phyloP scores from a whole-genome alignment of 2,888 invertebrate genomes.

The Exocentrus adspersus region DNA sequence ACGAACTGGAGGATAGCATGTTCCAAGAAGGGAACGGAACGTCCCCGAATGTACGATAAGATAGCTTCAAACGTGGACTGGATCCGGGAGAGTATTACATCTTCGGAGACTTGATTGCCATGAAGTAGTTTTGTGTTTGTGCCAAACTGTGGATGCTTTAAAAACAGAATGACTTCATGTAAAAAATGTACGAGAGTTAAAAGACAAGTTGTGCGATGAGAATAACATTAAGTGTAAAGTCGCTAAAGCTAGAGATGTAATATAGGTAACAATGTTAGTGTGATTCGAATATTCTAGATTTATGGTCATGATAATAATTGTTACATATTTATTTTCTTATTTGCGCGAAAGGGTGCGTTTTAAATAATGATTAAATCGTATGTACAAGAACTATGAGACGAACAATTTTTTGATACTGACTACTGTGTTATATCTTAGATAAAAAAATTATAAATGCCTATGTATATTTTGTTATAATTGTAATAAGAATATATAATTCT shows the following conservation, averaged over 20 bases:
- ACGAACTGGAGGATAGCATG: conserved; percentile 90
- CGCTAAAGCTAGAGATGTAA: too few relatives aligned
- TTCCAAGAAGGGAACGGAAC: conserved; percentile 77
- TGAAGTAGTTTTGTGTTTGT: not conserved
- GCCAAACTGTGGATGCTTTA: conserved; percentile 5
- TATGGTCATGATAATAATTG: not conserved
- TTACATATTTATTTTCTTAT: not conserved
- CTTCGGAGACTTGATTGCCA: not conserved
- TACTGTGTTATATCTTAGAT: not conserved
- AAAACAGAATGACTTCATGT: not conserved
- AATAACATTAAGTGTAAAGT: too few relatives aligned
- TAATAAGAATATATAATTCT: not conserved
- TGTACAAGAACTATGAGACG: not conserved
- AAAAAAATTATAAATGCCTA: too few relatives aligned
- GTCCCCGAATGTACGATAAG: conserved; percentile 85
- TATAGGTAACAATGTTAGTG: not conserved
- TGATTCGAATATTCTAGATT: not conserved
- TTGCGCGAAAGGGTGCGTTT: not conserved
- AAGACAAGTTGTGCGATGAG: too few relatives aligned
- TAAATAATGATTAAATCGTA: too few relatives aligned
- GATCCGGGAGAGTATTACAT: conserved; percentile 72
- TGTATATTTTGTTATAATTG: not conserved
- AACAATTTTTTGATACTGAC: not conserved
- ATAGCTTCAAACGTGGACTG: conserved; percentile 85
- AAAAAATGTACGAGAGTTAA: not conserved